Evolutionary conservation across 2,113 vertebrate species (phyloP).

Genomic region (Chinchilla lanigera): DNA sequence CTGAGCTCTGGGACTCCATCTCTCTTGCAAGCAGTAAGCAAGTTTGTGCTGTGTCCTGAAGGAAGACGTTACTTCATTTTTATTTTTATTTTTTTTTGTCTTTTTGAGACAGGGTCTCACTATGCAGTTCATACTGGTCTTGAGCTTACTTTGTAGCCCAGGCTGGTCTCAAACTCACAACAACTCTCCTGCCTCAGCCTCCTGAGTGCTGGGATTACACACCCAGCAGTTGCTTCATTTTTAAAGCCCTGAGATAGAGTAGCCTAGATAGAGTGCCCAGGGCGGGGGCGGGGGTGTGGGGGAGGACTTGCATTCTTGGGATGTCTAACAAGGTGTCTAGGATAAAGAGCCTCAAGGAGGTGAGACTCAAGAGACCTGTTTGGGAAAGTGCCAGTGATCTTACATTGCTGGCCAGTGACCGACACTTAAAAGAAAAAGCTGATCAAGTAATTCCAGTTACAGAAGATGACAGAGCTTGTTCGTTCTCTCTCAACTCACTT

Average conservation of each 20-base stretch:
- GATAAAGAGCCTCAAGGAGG: neutral
- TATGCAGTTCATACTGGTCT: too few species aligned
- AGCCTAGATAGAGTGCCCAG: neutral
- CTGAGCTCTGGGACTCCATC: neutral
- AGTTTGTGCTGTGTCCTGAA: neutral
- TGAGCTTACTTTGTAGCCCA: too few species aligned
- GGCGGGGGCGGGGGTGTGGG: too few species aligned
- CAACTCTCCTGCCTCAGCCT: too few species aligned
- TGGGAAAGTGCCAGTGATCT: neutral
- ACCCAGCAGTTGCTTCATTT: neutral
- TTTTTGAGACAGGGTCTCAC: too few species aligned
- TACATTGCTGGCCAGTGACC: neutral
- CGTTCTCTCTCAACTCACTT: neutral
- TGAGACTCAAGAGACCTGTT: neutral
- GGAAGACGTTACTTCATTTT: neutral
- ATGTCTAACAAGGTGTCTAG: neutral
- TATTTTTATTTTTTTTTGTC: too few species aligned
- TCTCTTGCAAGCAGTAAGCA: neutral
- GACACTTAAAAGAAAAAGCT: neutral
- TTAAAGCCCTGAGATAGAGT: neutral
- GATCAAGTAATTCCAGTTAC: conserved; percentile 27
- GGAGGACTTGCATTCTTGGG: neutral
- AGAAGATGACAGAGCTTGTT: neutral
- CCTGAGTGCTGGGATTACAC: too few species aligned
- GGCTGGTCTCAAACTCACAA: too few species aligned